phyloP scores from a whole-genome alignment of 2,888 invertebrate genomes.

The Pseudeuparius sepicola region DNA sequence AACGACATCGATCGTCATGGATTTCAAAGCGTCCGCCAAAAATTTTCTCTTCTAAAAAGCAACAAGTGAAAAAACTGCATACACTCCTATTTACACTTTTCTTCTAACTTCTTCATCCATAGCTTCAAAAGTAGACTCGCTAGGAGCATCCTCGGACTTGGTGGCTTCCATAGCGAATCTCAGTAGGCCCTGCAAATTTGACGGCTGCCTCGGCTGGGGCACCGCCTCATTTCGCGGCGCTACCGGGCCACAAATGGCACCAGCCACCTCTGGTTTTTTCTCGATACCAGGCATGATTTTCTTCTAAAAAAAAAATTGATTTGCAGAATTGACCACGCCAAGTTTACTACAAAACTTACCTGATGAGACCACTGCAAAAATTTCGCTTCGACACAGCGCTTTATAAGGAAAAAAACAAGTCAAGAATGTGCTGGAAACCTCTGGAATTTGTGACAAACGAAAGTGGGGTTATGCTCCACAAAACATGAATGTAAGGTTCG shows the following conservation, averaged over 20 bases:
- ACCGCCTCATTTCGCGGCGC: constrained; percentile 5
- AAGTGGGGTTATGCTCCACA: too few relatives aligned
- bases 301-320: too few relatives aligned
- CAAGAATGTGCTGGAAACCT: too few relatives aligned
- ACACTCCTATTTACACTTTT: background rate
- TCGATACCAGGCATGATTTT: constrained; percentile 17
- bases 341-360: too few relatives aligned
- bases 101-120: constrained; percentile 54
- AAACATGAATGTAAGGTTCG: too few relatives aligned
- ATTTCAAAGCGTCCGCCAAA: constrained; percentile 59
- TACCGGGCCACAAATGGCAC: constrained; percentile 16
- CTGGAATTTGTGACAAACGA: too few relatives aligned
- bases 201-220: constrained; percentile 34
- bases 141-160: constrained; percentile 47
- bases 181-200: constrained; percentile 46
- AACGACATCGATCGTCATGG: constrained; percentile 59
- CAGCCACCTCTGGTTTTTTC: constrained; percentile 16
- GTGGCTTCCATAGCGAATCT: constrained; percentile 62
- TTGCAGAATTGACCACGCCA: too few relatives aligned
- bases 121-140: constrained; percentile 41
- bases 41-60: constrained; percentile 56
- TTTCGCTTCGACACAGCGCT: too few relatives aligned
- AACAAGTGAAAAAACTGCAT: too few relatives aligned
- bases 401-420: too few relatives aligned
- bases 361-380: too few relatives aligned